phyloP scores from a whole-genome alignment of 2,888 invertebrate genomes.

The Epirrhoe alternata region DNA sequence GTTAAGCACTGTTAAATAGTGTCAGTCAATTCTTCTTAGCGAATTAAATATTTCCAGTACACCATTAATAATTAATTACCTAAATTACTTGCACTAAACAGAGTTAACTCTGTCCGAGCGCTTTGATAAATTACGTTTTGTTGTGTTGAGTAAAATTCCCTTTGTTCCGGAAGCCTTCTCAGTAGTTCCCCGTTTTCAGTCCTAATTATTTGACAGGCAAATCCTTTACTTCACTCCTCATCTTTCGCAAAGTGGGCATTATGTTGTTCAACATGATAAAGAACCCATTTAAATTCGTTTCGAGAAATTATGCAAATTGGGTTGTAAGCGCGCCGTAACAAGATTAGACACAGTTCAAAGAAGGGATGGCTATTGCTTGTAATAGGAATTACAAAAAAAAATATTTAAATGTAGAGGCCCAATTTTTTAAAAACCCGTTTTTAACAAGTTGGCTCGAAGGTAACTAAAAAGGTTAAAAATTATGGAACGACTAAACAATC shows the following conservation, averaged over 20 bases:
- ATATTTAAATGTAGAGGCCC: too few species aligned
- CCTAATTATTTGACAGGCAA: conserved; percentile 57
- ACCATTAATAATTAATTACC: not conserved
- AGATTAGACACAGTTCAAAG: conserved; percentile 54
- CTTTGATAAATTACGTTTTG: conserved; percentile 30
- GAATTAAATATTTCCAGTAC: not conserved
- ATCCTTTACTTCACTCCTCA: conserved; percentile 54
- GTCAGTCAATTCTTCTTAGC: not conserved
- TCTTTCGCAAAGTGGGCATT: conserved; percentile 60
- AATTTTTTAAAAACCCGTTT: too few species aligned
- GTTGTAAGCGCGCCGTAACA: conserved; percentile 73
- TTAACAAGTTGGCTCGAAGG: too few species aligned
- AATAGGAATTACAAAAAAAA: too few species aligned
- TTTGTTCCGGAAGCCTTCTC: conserved; percentile 31
- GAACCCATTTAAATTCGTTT: conserved; percentile 75
- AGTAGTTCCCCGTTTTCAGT: conserved; percentile 24
- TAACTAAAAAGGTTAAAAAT: too few species aligned
- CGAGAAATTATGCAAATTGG: conserved; percentile 77
- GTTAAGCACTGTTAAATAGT: not conserved
- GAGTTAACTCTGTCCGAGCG: conserved; percentile 16
- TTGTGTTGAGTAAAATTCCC: conserved; percentile 21
- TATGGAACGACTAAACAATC: too few species aligned
- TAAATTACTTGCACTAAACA: conserved; percentile 4
- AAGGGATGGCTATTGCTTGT: not conserved
- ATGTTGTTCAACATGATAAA: conserved; percentile 73